Base-by-base conservation (phyloP, 2,113 vertebrate species). In the Xiphophorus hellerii region DNA sequence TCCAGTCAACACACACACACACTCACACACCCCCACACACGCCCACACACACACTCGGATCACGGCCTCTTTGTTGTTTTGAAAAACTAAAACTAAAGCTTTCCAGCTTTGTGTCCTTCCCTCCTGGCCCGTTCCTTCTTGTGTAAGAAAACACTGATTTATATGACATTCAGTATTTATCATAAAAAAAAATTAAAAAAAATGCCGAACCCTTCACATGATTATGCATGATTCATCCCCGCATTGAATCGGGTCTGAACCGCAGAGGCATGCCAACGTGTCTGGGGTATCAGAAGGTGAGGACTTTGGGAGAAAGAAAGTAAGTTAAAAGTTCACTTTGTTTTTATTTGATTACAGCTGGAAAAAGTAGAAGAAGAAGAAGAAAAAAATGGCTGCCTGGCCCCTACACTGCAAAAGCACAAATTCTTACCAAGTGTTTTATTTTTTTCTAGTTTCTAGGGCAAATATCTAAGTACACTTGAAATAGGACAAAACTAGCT, bases 91-190 rank as follows among this genome's bases (percentile, higher is more conserved):
- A 81, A 76, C 78, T 71, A 76, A 87, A 88, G 85, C 80, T 82
- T 77, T 44, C 62, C 82, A 78, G 75, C 62, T 80, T 25, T 42
- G 68, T 29, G 69, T 90, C 78, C 72, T 74, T 78, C 73, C 61
- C 42, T 83, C 61, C 37, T 83, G 64, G 74, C 69, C 73, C 30
- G 0, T 69, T n/a, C 42, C 66, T 67, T 48, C 63, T 68, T 66
- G 65, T 87, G 74, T 76, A 54, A 77, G 86, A 89, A 92, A 92
- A 90, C 76, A 76, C 69, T 83, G 92, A 93, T 93, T 93, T 93
- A 94, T 93, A 94, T 92, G 88, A 92, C 90, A 92, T 88, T 84
- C 82, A 91, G 88, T 92, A 92, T 94, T 93, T 93, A 93, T 94
- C 88, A 88, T 90, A 84, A 90, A 92, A 92, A 87, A 28, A 35